Conservation (phyloP, 35 echinoderm and acorn worm genomes). For the Eucidaris tribuloides region DNA sequence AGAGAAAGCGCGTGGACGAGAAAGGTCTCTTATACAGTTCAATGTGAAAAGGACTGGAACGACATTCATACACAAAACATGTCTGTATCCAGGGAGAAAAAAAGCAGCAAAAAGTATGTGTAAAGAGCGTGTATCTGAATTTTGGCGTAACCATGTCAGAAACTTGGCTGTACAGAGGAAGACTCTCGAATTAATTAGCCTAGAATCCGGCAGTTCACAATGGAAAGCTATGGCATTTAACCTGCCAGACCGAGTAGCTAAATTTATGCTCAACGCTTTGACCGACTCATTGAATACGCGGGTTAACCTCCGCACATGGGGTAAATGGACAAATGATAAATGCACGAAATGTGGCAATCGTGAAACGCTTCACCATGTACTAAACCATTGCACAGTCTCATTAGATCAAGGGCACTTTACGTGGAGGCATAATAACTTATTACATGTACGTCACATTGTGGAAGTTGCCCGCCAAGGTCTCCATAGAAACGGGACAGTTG, state of each 20-base stretch:
- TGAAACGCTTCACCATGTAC: not conserved
- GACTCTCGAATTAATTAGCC: not conserved
- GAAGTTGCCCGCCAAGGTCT: not conserved
- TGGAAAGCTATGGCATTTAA: not conserved
- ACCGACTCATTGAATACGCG: not conserved
- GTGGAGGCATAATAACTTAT: not conserved
- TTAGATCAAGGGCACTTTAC: not conserved
- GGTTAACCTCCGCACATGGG: not conserved
- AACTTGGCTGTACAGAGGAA: not conserved
- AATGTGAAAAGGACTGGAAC: not conserved
- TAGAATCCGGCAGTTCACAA: not conserved
- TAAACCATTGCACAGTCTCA: not conserved
- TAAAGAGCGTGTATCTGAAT: not conserved
- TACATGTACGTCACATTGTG: not conserved
- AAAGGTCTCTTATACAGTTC: not conserved
- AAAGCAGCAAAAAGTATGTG: not conserved
- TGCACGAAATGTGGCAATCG: constrained; percentile 17
- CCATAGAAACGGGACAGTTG: not conserved
- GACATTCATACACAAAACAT: not conserved
- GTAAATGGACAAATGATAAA: constrained; percentile 3
- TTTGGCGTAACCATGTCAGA: not conserved
- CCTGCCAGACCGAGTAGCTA: not conserved
- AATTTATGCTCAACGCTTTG: not conserved
- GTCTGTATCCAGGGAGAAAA: not conserved
- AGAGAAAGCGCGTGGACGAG: not conserved